phyloP scores from a whole-genome alignment of 2,113 vertebrate species.

The Ifrita kowaldi region DNA sequence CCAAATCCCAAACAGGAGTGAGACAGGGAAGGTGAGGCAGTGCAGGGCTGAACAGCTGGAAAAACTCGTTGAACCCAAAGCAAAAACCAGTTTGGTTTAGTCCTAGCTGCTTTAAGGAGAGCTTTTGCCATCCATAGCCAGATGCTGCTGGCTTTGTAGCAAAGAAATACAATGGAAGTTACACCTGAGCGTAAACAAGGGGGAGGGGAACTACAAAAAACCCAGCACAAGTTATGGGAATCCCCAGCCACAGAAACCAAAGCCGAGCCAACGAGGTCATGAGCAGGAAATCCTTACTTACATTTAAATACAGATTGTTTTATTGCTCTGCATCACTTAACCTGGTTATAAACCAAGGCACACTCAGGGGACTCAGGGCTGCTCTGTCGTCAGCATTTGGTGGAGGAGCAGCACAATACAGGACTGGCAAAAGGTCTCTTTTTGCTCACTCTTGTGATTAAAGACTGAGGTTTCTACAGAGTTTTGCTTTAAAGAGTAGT shows the following conservation, averaged over 20 bases:
- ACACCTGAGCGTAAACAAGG: background rate
- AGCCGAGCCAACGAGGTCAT: background rate
- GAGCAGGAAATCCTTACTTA: background rate
- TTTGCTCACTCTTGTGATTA: background rate
- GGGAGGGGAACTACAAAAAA: background rate
- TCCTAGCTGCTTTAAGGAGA: background rate
- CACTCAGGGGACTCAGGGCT: background rate
- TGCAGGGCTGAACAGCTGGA: background rate
- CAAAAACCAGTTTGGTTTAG: background rate
- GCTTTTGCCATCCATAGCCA: background rate
- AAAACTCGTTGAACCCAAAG: background rate
- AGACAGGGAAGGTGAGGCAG: background rate
- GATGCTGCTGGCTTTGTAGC: background rate
- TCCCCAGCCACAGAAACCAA: background rate
- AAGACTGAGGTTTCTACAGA: rapidly evolving
- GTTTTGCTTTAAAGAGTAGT: background rate
- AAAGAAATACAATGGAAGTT: background rate
- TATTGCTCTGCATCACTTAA: background rate
- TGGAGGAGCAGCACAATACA: rapidly evolving
- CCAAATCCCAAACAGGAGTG: background rate
- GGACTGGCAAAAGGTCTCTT: rapidly evolving
- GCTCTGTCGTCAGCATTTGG: too few relatives aligned
- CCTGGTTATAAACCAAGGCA: background rate
- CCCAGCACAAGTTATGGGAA: background rate
- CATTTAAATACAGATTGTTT: background rate